Percentiles rank a stretch among this genome's conserved stretches.
Evolutionary conservation across 1,140 invertebrate genomes (phyloP).

Genomic region (Scaptomyza graminum): DNA sequence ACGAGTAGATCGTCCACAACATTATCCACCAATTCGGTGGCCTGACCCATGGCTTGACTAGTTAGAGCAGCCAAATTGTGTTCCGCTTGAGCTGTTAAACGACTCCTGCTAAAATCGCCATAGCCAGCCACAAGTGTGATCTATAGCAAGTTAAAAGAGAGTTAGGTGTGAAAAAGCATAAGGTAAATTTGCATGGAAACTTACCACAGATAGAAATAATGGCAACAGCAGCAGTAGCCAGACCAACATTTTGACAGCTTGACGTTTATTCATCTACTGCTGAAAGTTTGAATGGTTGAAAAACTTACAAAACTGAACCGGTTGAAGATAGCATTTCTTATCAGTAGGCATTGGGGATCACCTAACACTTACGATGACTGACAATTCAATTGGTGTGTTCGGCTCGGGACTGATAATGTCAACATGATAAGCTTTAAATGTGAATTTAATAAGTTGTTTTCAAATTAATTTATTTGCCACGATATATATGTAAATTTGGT

Average conservation of each 20-base stretch:
- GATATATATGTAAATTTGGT: neutral
- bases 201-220: slow-evolving; percentile 21
- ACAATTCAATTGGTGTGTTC: slow-evolving; percentile 1
- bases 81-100: slow-evolving; percentile 54
- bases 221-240: slow-evolving; percentile 2
- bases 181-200: neutral
- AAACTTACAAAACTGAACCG: neutral
- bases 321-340: slow-evolving; percentile 30
- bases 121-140: slow-evolving; percentile 1
- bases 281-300: neutral
- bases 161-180: neutral
- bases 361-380: slow-evolving; percentile 24
- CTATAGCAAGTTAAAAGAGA: slow-evolving; percentile 3
- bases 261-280: slow-evolving; percentile 51
- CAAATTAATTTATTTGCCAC: neutral
- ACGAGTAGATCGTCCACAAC: slow-evolving; percentile 61
- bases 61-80: slow-evolving; percentile 48
- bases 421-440: slow-evolving; percentile 2
- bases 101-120: slow-evolving; percentile 48
- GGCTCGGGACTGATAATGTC: slow-evolving; percentile 4
- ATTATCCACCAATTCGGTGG: slow-evolving; percentile 59
- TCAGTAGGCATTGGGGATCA: slow-evolving; percentile 24
- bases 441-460: slow-evolving; percentile 1
- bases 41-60: slow-evolving; percentile 41
- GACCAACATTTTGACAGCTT: slow-evolving; percentile 39